Base-by-base conservation (phyloP, 2,797 vertebrate genomes). In the Antrozous pallidus region DNA sequence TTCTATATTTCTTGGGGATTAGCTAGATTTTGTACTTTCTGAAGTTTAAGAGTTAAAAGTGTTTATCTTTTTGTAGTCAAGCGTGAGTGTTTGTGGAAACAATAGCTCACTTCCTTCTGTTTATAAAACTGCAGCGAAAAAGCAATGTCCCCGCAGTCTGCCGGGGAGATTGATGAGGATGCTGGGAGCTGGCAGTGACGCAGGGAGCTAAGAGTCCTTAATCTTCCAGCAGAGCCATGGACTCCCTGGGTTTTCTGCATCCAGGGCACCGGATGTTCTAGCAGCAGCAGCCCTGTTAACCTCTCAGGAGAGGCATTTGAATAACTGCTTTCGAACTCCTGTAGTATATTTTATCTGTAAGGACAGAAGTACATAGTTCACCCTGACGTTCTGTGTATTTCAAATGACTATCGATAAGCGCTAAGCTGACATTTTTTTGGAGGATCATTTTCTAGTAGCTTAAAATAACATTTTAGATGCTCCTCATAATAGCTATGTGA, bases 231-330 rank as follows among this genome's bases (percentile, higher is more conserved):
- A 17, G 74, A 95, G 87, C 84, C 91, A 31, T 77, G 31, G 82
- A 49, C 80, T 96, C 85, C 95, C 78, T 73, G 78, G 90, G 82
- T 69, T 91, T 88, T 81, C 80, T 42, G 58, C 81, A 65, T 78
- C 83, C 9, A 82, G 90, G 4, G 40, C 28, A 38, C 73, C 0
- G 40, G 84, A 88, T 90, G 94, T 95, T 96, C 70, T 36, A 83
- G 93, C 92, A 94, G 94, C 94, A 67, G 95, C 94, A 45, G 86
- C 70, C 78, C 93, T 49, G 92, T 45, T 90, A 75, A 58, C 96
- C 96, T 96, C 96, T 95, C 96, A 93, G 90, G 97, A 95, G 97
- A 97, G 94, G 58, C 93, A 95, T 95, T 93, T 95, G 96, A 96
- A 97, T 97, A 96, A 97, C 96, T 13, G 93, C 91, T 83, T 87